Evolutionary conservation across 2,888 invertebrate genomes (phyloP), one percentile per base, ranked within the genome.

Genomic region (Drosophila aldrichi): DNA sequence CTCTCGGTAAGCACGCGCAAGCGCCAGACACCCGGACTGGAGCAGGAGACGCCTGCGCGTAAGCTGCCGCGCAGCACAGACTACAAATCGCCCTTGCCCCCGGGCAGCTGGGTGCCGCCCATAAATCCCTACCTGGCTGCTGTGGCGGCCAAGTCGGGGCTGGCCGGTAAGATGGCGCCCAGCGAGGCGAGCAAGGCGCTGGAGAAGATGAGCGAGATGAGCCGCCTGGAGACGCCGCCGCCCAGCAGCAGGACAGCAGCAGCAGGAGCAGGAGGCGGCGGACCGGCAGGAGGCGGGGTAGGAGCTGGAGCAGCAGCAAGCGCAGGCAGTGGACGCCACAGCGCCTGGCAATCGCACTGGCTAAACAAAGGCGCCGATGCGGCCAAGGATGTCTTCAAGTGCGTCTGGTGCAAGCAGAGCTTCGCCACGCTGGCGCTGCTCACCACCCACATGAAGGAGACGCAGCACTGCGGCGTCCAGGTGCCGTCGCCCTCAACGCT

Each of bases 281-380:
- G n/a, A n/a, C 73, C 96, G 96, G 88, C 70, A 59, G 38, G 66
- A 62, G 18, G 51, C 63, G 60, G 96, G 96, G 88, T 70, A 58
- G 36, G 38, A 7, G 38, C 16, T 2, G 38, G 12, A 34, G 29
- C 16, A 34, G 34, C 14, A 7, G 38, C 16, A 7, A 16, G 7
- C 3, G 38, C 16, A 16, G 18, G 52, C 68, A 10, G 32, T 10
- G 96, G 96, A 20, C 94, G 97, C 3, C 97, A 97, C 92, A 97
- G 97, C 78, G 98, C 98, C 18, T 98, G 99, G 97, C 99, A 99
- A 91, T 98, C 98, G 3, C 98, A 99, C 92, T 99, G 99, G 99
- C 94, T 99, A 63, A 98, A 97, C 94, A 98, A 97, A 91, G 98
- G 98, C 9, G 97, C 98, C 3, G 98, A 98, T 86, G 98, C 97